These are phyloP conservation scores for Archips crataeganus DNA, from an alignment of 2,888 invertebrate species.

Conservation along the genomic window DNA sequence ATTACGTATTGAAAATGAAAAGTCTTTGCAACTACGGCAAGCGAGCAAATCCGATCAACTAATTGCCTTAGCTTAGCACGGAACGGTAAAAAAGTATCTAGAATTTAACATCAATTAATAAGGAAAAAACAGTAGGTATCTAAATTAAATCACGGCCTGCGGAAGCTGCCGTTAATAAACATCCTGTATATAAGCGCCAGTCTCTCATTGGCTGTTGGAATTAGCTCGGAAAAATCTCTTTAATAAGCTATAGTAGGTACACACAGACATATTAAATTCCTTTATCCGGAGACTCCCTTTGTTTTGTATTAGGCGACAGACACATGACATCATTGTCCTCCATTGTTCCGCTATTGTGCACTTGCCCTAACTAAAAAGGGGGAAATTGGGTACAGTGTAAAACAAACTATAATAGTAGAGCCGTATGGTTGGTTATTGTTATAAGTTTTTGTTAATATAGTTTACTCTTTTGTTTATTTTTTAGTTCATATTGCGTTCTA, in stretches of 20 bases:
- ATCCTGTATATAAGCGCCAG: neutral
- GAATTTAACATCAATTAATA: neutral
- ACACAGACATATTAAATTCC: constrained; percentile 14
- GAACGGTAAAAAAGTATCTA: neutral
- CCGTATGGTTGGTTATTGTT: neutral
- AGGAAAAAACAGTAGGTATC: neutral
- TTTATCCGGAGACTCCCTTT: constrained; percentile 33
- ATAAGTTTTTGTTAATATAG: constrained; percentile 2
- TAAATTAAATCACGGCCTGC: neutral
- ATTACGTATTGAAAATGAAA: too few species aligned
- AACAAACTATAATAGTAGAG: neutral
- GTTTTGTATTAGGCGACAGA: constrained; percentile 38
- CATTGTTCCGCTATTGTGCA: constrained; percentile 37
- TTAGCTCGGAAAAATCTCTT: constrained; percentile 6
- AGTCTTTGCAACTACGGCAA: neutral
- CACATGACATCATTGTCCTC: constrained; percentile 31
- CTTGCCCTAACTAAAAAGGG: constrained; percentile 26
- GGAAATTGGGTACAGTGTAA: constrained; percentile 1
- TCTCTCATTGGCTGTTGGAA: neutral
- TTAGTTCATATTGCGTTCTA: neutral
- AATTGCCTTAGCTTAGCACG: neutral
- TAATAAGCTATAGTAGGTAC: constrained; percentile 14
- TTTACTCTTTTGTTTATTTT: constrained; percentile 25
- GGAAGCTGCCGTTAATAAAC: neutral
- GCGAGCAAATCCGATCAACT: neutral